Evolutionary conservation across 2,888 invertebrate species (phyloP), one percentile per base, ranked within the genome.

Genomic region (Calliphora vomitoria): DNA sequence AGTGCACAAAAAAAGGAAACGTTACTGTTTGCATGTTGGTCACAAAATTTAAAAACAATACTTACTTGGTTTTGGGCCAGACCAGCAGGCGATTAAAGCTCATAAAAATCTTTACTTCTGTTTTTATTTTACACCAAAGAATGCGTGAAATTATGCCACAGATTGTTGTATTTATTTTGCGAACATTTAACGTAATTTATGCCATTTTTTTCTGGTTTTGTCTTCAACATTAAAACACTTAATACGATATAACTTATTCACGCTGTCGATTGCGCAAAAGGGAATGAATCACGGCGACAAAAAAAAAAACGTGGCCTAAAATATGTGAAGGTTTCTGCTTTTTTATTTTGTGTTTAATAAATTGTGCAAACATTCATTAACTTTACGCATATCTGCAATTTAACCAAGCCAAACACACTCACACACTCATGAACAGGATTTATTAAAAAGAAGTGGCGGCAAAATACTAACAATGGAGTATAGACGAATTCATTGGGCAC

Each of bases 181-280:
- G 44, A 13, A 35, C 35, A 79, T 81, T 81, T 62, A 31, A 66
- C n/a, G 10, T 25, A 71, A 81, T 72, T 81, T 81, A 72, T 81
- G 41, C 44, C 62, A 71, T 50, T 69, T 25, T 20, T 55, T 53
- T 68, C 1, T 20, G 18, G 20, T 38, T 82, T 50, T 41, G 41
- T n/a, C 47, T n/a, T 41, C 38, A 35, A 41, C 31, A 71, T 83
- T 71, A 71, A 82, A 82, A 82, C 64, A 72, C 72, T 84, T 84
- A 72, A 47, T 71, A 38, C 53, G 53, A 78, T 78, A 84, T 72
- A 84, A 84, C 83, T 84, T 84, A 84, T 78, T 78, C 64, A 25
- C 25, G 38, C n/a, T 66, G 83, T 84, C 83, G 78, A 71, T 72
- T 72, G 64, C 74, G 62, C 38, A 47, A 78, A 58, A n/a, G 25